phyloP scores from a whole-genome alignment of 2,888 invertebrate genomes.

The Melieria picta region DNA sequence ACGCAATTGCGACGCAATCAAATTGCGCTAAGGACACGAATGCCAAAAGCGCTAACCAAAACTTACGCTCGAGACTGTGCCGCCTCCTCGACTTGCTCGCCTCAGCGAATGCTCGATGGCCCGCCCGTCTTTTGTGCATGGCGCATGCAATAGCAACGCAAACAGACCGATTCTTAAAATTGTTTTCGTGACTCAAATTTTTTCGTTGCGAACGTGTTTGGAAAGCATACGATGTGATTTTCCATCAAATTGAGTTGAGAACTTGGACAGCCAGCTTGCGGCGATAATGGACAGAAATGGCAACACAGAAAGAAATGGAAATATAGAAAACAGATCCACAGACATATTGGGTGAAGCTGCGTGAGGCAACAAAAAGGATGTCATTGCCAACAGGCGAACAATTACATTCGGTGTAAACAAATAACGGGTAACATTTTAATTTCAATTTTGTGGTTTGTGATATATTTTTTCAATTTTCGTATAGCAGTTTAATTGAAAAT shows the following conservation, averaged over 20 bases:
- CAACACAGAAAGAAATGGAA: no score
- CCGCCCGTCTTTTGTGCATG: neutral
- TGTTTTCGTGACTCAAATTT: conserved; percentile 67
- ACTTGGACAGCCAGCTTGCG: neutral
- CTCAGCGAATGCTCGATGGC: neutral
- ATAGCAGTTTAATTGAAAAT: no score
- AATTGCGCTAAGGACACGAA: conserved; percentile 22
- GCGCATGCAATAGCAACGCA: conserved; percentile 3
- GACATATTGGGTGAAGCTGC: no score
- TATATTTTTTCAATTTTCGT: no score
- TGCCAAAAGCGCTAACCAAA: conserved; percentile 4
- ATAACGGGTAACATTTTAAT: no score
- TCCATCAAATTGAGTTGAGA: conserved; percentile 53
- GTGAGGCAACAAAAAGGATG: no score
- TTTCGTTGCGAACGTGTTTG: conserved; percentile 60
- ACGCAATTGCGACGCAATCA: conserved; percentile 31
- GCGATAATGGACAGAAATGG: no score
- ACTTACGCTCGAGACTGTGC: conserved; percentile 7
- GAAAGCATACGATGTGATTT: conserved; percentile 67
- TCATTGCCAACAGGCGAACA: no score
- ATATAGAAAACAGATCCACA: no score
- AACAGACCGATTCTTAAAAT: conserved; percentile 64
- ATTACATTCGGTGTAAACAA: no score
- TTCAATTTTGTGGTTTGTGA: no score
- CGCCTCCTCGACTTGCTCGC: neutral